Conservation (phyloP, 2,797 vertebrate species). For the Fistularia commersonii region DNA sequence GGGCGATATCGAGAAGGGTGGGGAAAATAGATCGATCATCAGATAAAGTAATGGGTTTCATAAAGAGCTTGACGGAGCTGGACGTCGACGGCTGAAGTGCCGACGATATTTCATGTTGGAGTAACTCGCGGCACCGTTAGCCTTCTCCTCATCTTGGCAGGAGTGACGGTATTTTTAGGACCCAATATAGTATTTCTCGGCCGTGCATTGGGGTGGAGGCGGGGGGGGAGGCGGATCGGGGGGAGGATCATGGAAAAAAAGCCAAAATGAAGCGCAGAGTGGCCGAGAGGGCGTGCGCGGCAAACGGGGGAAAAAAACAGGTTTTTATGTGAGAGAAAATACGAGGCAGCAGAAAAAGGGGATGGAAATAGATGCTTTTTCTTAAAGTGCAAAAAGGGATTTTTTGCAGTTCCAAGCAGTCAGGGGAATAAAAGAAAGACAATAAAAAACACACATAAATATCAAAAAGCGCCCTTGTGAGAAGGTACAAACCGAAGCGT, state of each 20-base stretch:
- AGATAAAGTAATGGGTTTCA: slow-evolving; percentile 23
- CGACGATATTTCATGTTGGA: slow-evolving; percentile 37
- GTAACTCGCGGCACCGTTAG: slow-evolving; percentile 31
- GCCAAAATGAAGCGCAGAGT: background rate
- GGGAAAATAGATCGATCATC: background rate
- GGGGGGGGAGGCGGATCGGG: slow-evolving; percentile 20
- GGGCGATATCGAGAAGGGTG: slow-evolving; percentile 7
- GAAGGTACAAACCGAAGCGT: too few species aligned
- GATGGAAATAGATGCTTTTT: slow-evolving; percentile 8
- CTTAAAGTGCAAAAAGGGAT: slow-evolving; percentile 1
- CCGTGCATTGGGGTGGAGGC: slow-evolving; percentile 6
- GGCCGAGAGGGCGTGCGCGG: background rate
- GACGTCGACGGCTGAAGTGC: slow-evolving; percentile 29
- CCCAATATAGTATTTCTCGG: slow-evolving; percentile 29
- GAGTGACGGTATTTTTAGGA: slow-evolving; percentile 41
- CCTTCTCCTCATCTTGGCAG: slow-evolving; percentile 36
- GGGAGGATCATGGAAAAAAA: slow-evolving; percentile 5
- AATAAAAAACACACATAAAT: too few species aligned
- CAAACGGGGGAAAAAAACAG: background rate
- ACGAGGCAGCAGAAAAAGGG: background rate
- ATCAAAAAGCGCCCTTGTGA: too few species aligned
- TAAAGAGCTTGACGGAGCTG: slow-evolving; percentile 30
- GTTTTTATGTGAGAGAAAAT: background rate
- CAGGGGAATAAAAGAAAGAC: slow-evolving; percentile 3
- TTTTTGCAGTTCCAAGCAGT: slow-evolving; percentile 10